Conservation (phyloP, 2,797 vertebrate genomes). For the Botia almorhae region DNA sequence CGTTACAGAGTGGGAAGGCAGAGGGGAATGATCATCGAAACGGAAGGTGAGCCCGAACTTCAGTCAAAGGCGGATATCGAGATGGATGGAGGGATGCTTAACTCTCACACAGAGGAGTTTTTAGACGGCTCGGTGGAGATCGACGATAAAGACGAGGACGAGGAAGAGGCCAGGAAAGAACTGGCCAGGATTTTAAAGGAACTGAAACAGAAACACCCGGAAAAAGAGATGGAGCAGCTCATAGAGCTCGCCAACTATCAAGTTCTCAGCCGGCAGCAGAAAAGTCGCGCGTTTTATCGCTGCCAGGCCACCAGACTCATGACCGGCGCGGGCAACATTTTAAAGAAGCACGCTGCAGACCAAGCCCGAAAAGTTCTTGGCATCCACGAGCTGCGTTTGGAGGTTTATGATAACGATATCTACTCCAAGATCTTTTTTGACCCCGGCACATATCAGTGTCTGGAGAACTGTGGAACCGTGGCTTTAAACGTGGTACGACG, state of each 20-base stretch:
- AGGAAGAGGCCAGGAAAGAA: slow-evolving; percentile 88
- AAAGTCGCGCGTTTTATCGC: slow-evolving; percentile 93
- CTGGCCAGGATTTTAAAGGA: slow-evolving; percentile 91
- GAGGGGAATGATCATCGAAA: slow-evolving; percentile 93
- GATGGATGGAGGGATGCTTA: slow-evolving; percentile 89
- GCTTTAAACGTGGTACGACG: slow-evolving; percentile 85
- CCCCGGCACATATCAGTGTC: slow-evolving; percentile 89
- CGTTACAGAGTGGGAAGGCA: slow-evolving; percentile 90
- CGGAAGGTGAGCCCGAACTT: slow-evolving; percentile 87
- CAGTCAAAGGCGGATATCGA: slow-evolving; percentile 87
- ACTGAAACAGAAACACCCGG: slow-evolving; percentile 92
- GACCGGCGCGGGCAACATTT: slow-evolving; percentile 91
- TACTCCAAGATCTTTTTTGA: slow-evolving; percentile 90
- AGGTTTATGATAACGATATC: slow-evolving; percentile 75
- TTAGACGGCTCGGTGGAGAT: slow-evolving; percentile 79
- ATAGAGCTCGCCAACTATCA: slow-evolving; percentile 93
- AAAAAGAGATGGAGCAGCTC: slow-evolving; percentile 90
- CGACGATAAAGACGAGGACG: slow-evolving; percentile 83
- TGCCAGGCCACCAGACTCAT: slow-evolving; percentile 93
- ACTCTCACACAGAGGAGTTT: slow-evolving; percentile 82
- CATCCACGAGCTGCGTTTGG: slow-evolving; percentile 83
- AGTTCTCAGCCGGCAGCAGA: slow-evolving; percentile 90
- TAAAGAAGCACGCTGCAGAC: slow-evolving; percentile 91
- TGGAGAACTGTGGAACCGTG: slow-evolving; percentile 93
- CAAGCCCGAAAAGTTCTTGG: slow-evolving; percentile 86